These are phyloP conservation scores for Nomada flava DNA, from an alignment of 2,888 invertebrate genomes.

Conservation along the genomic window DNA sequence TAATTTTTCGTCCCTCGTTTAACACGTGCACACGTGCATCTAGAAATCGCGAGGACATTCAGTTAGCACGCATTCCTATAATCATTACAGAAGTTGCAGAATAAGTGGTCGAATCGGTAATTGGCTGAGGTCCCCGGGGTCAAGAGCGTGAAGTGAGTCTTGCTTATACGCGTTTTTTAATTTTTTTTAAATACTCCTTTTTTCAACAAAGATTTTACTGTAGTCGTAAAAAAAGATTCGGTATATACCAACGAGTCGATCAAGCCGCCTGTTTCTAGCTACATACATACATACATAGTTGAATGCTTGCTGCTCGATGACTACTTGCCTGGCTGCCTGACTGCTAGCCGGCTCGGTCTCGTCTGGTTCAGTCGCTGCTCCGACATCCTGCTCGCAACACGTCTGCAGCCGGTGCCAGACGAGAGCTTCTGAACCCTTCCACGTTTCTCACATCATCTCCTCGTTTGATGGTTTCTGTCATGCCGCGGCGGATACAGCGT, in stretches of 20 bases:
- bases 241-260: conserved; percentile 31
- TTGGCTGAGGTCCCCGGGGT: conserved; percentile 50
- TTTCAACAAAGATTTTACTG: conserved; percentile 29
- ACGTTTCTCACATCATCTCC: conserved; percentile 32
- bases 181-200: background rate
- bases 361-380: conserved; percentile 72
- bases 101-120: conserved; percentile 35
- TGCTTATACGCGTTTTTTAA: conserved; percentile 18
- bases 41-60: conserved; percentile 15
- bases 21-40: conserved; percentile 12
- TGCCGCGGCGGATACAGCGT: conserved; percentile 25
- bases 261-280: conserved; percentile 20
- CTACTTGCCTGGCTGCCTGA: conserved; percentile 30
- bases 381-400: conserved; percentile 71
- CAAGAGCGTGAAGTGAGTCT: conserved; percentile 38
- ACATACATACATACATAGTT: background rate
- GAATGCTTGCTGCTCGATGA: conserved; percentile 33
- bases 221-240: conserved; percentile 28
- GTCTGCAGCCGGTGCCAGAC: conserved; percentile 32
- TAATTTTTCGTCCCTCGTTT: conserved; percentile 14
- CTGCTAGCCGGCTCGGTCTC: conserved; percentile 47
- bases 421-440: background rate
- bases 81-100: background rate
- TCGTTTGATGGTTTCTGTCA: conserved; percentile 40
- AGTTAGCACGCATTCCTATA: background rate